phyloP scores from a whole-genome alignment of 35 echinoderm and acorn worm genomes.

The Ptychodera flava region DNA sequence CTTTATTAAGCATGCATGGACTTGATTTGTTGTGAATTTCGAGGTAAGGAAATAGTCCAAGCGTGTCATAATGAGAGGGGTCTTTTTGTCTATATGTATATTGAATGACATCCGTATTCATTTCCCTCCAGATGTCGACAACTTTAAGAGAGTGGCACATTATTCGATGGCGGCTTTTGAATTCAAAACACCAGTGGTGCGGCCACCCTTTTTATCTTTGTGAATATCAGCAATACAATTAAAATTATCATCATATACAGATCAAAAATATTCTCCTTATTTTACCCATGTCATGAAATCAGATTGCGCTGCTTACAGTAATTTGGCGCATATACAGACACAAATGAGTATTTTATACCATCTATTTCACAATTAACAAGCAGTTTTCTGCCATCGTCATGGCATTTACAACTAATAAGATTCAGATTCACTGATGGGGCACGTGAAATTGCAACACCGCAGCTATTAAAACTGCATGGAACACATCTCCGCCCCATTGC shows the following conservation, averaged over 20 bases:
- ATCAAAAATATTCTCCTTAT: neutral
- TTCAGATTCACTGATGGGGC: neutral
- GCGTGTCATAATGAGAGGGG: neutral
- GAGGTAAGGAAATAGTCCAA: neutral
- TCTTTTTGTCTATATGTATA: neutral
- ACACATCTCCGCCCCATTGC: neutral
- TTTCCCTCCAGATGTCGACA: neutral
- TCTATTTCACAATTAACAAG: neutral
- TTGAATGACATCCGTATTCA: neutral
- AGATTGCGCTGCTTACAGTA: neutral
- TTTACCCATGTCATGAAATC: neutral
- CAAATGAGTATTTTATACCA: neutral
- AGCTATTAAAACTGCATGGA: too few relatives aligned
- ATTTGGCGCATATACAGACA: neutral
- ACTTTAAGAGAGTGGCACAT: neutral
- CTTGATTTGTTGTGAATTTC: neutral
- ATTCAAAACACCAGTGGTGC: neutral
- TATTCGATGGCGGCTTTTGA: neutral
- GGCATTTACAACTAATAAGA: neutral
- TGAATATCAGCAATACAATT: neutral
- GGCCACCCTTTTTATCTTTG: neutral
- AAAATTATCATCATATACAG: neutral
- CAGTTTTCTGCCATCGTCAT: neutral
- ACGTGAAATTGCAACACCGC: neutral
- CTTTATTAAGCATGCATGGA: neutral